Base-by-base conservation (phyloP, 2,797 vertebrate genomes). In the Sorex maritimensis region DNA sequence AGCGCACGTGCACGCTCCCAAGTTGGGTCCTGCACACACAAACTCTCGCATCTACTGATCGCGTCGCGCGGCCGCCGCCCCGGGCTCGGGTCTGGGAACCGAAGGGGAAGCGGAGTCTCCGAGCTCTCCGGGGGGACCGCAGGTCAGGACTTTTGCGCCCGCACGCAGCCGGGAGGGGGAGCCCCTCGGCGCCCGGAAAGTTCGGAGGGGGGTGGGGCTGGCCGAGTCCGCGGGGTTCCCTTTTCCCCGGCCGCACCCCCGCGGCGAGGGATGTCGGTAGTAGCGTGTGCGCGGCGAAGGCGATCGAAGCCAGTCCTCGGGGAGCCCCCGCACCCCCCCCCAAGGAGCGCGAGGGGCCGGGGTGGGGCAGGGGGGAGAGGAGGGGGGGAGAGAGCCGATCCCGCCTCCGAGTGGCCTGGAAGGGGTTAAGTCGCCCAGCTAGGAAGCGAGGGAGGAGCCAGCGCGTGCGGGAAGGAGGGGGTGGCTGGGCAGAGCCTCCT, bases 401-500 rank as follows among this genome's bases (percentile, higher is more conserved):
- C 85, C 89, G 80, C 91, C 92, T 90, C 88, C 87, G 28, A 55
- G 87, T 67, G 80, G 95, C 80, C 89, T 88, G 82, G 83, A 83
- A 92, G 65, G 94, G 94, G 97, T 97, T 97, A 97, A 97, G 81
- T 81, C 88, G 91, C 30, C 81, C 1, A 86, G 96, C 92, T 52
- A 19, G 93, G 86, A 77, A 82, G 84, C 82, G 92, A 95, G 89
- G 97, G 97, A 85, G 97, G 97, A 97, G 97, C 95, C 95, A 95
- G 95, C 24, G 92, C 93, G 93, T 90, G 96, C 95, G 89, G 87
- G 91, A 85, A 94, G 94, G 71, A 38, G 93, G 72, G 82, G 94
- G 88, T 90, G 93, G 91, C 81, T 91, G 81, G 90, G 93, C 82
- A 91, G 89, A 65, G 93, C 96, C 38, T 91, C 91, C 88, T 92